Conservation (phyloP, 2,113 vertebrate species). For the Chrysochloris asiatica region DNA sequence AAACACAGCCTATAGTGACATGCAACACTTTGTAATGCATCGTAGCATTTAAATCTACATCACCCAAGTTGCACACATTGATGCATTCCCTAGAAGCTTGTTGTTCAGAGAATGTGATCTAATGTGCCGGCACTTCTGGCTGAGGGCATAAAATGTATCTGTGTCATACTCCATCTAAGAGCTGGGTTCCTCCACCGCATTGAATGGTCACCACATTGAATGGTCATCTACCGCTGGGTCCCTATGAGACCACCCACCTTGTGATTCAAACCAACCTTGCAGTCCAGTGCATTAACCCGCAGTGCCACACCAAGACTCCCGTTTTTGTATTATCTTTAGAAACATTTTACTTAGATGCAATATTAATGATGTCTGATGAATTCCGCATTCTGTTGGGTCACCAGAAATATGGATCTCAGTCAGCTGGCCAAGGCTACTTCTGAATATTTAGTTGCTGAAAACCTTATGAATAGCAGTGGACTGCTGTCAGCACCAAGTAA, state of each 20-base stretch:
- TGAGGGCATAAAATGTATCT: neutral
- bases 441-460: neutral
- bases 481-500: no score
- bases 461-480: neutral
- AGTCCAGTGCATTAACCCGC: no score
- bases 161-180: neutral
- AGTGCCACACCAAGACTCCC: no score
- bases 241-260: no score
- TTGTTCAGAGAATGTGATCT: conserved; percentile 29
- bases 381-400: no score
- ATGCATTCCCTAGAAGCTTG: neutral
- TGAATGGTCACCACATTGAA: no score
- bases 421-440: neutral
- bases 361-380: no score
- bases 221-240: no score
- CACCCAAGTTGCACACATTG: conserved; percentile 30
- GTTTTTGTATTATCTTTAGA: no score
- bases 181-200: neutral
- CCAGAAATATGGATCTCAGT: no score
- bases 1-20: conserved; percentile 43
- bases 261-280: no score
- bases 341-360: neutral
- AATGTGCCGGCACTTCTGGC: neutral
- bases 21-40: conserved; percentile 56
- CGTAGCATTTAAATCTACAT: conserved; percentile 56